These are phyloP conservation scores for Bradypodion ventrale DNA, from an alignment of 2,797 vertebrate genomes.

Conservation along the genomic window DNA sequence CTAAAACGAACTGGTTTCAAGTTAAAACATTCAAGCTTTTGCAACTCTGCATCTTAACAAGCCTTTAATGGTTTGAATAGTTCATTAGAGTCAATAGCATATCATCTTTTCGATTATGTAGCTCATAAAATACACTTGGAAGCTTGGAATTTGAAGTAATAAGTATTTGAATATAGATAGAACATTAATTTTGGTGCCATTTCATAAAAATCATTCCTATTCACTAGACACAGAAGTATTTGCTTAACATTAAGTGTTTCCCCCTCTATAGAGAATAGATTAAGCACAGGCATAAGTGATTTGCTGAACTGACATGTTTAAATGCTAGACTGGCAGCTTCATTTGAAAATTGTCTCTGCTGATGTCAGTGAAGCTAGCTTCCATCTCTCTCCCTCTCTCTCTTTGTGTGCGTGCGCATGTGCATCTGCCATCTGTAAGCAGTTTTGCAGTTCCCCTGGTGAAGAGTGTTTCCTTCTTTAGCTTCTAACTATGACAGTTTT, in stretches of 20 bases:
- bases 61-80: constrained; percentile 32
- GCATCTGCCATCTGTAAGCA: too few species aligned
- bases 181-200: constrained; percentile 30
- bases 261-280: constrained; percentile 3
- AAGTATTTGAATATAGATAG: constrained; percentile 18
- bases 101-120: constrained; percentile 39
- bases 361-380: not conserved
- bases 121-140: constrained; percentile 32
- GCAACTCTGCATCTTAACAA: constrained; percentile 40
- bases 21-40: constrained; percentile 16
- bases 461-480: too few species aligned
- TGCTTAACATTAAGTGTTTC: constrained; percentile 34
- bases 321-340: constrained; percentile 2
- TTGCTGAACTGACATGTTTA: constrained; percentile 31
- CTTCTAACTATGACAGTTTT: not conserved
- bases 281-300: constrained; percentile 27
- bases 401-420: too few species aligned
- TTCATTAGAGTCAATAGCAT: constrained; percentile 43
- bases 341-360: not conserved
- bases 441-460: too few species aligned
- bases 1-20: constrained; percentile 31
- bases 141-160: constrained; percentile 29
- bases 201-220: constrained; percentile 28
- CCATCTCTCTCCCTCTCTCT: too few species aligned
- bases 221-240: constrained; percentile 35